Evolutionary conservation across 1,140 invertebrate genomes (phyloP), one percentile per base, ranked within the genome.

Genomic region (Phocides pigmalion): DNA sequence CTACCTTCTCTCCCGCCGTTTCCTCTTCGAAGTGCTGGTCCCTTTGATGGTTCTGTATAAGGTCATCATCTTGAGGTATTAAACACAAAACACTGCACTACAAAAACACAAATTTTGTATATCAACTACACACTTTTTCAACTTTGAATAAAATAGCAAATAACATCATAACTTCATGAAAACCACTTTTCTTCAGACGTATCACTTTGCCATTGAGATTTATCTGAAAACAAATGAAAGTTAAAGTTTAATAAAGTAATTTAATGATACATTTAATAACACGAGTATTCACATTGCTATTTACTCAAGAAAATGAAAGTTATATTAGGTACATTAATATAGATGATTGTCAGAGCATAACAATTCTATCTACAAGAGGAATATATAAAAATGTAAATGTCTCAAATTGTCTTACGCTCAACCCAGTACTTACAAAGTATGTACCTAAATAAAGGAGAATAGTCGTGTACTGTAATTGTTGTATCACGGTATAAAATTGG

Each of bases 21-120:
- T 90, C 66, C 85, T 82, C 59, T 83, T 88, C 11, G 81, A 74
- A 0, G 86, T 87, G 54, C 84, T 86, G 47, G 84, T 89, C 3
- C 88, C 88, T 54, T 89, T 90, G 15, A 90, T 88, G 68, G 87
- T 90, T 79, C 87, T 78, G 66, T 90, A 90, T 42, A 90, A 54
- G 66, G 88, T 90, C 88, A 90, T 89, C 88, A 90, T 90, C 64
- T 89, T 89, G 84, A 54, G 32, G 16, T 51, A 59, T 42, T 47
- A 67, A 56, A 58, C 51, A 47, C 54, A 66, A 63, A 54, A 47
- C 59, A 74, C 68, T 61, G 42, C 68, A 74, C 66, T 22, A 4
- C 8, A 41, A 2, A 41, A 9, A 69, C 58, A 63, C 62, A 42
- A 49, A 12, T 65, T 62, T 56, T 62, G n/a, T 39, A 66, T 66